Evolutionary conservation across 2,113 vertebrate species (phyloP).

Genomic region (Tychaedon coryphoeus): DNA sequence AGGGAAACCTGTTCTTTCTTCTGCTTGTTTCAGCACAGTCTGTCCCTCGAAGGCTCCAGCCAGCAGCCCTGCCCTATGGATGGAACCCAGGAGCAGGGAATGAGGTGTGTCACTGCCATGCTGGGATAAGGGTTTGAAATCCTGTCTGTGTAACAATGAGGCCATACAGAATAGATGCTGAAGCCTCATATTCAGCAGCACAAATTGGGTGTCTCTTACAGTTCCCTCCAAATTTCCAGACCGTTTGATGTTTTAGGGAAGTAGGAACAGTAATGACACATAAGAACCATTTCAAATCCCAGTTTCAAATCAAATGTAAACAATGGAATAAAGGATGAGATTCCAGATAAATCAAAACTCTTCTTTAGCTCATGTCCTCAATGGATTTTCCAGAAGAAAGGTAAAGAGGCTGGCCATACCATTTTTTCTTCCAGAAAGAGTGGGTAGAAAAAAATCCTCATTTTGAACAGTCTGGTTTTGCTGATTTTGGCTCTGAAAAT

Average conservation of each 20-base stretch:
- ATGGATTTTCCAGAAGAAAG: not conserved
- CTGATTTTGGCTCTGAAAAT: not conserved
- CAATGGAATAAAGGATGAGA: not conserved
- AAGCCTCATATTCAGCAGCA: not conserved
- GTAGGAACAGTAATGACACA: not conserved
- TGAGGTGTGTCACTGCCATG: not conserved
- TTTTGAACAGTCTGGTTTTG: not conserved
- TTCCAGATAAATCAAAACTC: not conserved
- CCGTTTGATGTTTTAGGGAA: not conserved
- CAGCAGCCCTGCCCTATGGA: conserved; percentile 31
- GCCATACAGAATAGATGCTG: not conserved
- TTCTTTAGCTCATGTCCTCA: not conserved
- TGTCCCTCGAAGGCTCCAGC: conserved; percentile 32
- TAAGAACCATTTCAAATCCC: not conserved
- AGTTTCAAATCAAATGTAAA: not conserved
- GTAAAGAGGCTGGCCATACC: not conserved
- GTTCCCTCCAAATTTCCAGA: not conserved
- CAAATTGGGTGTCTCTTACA: not conserved
- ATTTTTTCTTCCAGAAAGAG: not conserved
- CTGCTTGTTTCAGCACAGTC: conserved; percentile 16
- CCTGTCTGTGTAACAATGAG: not conserved
- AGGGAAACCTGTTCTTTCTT: not conserved
- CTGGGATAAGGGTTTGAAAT: not conserved
- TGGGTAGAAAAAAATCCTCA: not conserved
- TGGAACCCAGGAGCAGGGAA: not conserved